Base-by-base conservation (phyloP, 1,140 invertebrate species). In the Goniozus legneri region DNA sequence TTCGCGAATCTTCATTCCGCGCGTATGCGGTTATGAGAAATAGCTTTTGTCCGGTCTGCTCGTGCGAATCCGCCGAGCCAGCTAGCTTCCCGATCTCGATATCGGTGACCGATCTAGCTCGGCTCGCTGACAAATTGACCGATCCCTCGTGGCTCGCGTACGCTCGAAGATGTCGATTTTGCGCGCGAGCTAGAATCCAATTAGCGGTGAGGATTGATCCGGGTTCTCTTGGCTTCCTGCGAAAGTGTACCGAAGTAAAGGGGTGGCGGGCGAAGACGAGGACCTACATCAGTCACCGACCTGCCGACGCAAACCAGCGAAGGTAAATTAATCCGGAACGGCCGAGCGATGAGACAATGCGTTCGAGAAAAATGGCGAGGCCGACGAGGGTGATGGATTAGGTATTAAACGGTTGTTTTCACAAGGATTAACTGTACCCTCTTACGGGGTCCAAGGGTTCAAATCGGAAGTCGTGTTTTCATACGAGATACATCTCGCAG, bases 391-490 rank as follows among this genome's bases (percentile, higher is more conserved):
- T 63, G 62, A 66, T 65, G 61, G 56, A 65, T 67, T 61, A 62
- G 59, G 54, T 62, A 65, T 67, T 65, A 64, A 67, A 65, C 44
- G 64, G 19, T 67, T 67, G 63, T 67, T 65, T 67, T 62, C 54
- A 64, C 50, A 65, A 67, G 64, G 63, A 67, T 67, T 60, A n/a
- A n/a, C n/a, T n/a, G n/a, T n/a, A n/a, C n/a, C n/a, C n/a, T n/a
- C n/a, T n/a, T n/a, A n/a, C n/a, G n/a, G n/a, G n/a, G n/a, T n/a
- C 6, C 19, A 3, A 7, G 8, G 27, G 20, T 19, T 16, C 7
- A 22, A 43, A 38, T 18, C 32, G 36, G 36, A 58, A 58, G 49
- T 60, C 55, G 44, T 55, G 37, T 55, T 60, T 58, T 50, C 39
- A 37, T 41, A 15, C 8, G 31, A 40, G 33, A 52, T 43, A 46